A percentile compares a stretch with the other conserved stretches of the same genome.
phyloP scores from a whole-genome alignment of 2,888 invertebrate species.

The Sarcophaga subvicina region DNA sequence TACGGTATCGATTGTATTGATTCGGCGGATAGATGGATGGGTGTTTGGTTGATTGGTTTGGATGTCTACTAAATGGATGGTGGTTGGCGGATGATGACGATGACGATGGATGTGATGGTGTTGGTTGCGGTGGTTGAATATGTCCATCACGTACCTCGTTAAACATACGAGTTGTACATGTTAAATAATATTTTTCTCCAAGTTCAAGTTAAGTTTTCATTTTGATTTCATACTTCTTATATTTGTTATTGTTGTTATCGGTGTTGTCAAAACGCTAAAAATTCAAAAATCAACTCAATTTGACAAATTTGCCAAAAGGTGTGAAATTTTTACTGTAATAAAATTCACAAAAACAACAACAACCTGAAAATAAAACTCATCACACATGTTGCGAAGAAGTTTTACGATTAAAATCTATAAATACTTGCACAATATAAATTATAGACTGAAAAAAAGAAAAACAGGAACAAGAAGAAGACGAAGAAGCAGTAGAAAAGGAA shows the following conservation, averaged over 20 bases:
- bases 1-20: constrained; percentile 61
- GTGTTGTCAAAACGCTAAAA: constrained; percentile 47
- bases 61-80: constrained; percentile 21
- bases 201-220: constrained; percentile 61
- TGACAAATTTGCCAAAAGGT: constrained; percentile 68
- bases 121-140: constrained; percentile 62
- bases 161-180: constrained; percentile 73
- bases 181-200: constrained; percentile 71
- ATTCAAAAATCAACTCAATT: constrained; percentile 49
- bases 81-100: constrained; percentile 7
- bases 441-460: constrained; percentile 9
- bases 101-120: constrained; percentile 17
- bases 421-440: constrained; percentile 1
- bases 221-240: constrained; percentile 32
- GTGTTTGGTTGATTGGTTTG: constrained; percentile 57
- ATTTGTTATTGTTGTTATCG: background rate
- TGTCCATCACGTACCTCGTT: constrained; percentile 73
- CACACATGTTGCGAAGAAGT: background rate
- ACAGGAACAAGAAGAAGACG: background rate
- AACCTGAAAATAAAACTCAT: background rate
- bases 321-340: constrained; percentile 64
- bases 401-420: background rate
- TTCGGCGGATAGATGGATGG: constrained; percentile 53
- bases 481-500: background rate
- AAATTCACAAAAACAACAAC: background rate